Percentiles rank a stretch among this genome's conserved stretches.
These are phyloP conservation scores for Diadumene lineata DNA, from an alignment of 92 coral and sea anemone genomes.

Conservation along the genomic window DNA sequence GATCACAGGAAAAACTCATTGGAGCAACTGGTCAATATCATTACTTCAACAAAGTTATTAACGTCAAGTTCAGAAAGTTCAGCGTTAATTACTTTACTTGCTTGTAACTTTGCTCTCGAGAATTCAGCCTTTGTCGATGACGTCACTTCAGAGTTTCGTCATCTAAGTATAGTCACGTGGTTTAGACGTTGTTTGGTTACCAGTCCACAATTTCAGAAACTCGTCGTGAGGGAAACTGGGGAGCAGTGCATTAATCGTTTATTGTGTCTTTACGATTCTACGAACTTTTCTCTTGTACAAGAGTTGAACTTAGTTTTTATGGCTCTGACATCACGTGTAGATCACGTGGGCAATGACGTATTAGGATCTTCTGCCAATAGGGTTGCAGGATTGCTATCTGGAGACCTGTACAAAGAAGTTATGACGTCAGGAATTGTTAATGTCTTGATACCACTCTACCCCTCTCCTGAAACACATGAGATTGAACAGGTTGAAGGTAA, in stretches of 20 bases:
- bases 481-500: conserved; percentile 9
- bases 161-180: conserved; percentile 34
- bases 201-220: conserved; percentile 22
- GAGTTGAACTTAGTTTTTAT: conserved; percentile 51
- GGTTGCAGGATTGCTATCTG: conserved; percentile 21
- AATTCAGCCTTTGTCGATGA: background rate
- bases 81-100: background rate
- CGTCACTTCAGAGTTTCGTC: background rate
- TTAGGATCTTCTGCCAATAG: conserved; percentile 21
- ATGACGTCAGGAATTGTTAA: conserved; percentile 31
- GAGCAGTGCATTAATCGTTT: conserved; percentile 19
- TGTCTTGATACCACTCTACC: conserved; percentile 42
- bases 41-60: conserved; percentile 21
- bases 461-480: conserved; percentile 21
- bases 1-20: conserved; percentile 22
- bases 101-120: conserved; percentile 25
- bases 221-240: conserved; percentile 16
- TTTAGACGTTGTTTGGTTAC: conserved; percentile 43
- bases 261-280: conserved; percentile 25
- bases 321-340: conserved; percentile 35
- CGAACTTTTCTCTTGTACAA: background rate
- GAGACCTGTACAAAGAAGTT: conserved; percentile 26
- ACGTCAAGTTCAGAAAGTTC: background rate
- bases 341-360: conserved; percentile 24
- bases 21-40: conserved; percentile 21